Evolutionary conservation across 2,797 vertebrate genomes (phyloP).

Genomic region (Salmo trutta): DNA sequence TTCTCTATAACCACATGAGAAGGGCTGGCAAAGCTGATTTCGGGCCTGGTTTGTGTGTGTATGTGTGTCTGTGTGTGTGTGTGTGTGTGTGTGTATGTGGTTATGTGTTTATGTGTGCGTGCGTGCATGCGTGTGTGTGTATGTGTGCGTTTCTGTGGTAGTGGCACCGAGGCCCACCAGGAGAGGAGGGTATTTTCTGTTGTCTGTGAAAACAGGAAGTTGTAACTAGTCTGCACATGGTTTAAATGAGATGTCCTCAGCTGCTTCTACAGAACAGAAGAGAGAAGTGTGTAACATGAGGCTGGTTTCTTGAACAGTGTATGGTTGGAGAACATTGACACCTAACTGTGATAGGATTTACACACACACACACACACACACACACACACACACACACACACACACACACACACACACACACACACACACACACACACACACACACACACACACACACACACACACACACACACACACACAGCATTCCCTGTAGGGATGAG

Average conservation of each 20-base stretch:
- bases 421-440: no score
- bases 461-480: slow-evolving; percentile 55
- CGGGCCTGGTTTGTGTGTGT: slow-evolving; percentile 50
- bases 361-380: no score
- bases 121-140: no score
- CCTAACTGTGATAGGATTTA: background rate
- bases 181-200: slow-evolving; percentile 60
- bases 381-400: no score
- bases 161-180: slow-evolving; percentile 20
- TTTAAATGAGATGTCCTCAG: slow-evolving; percentile 58
- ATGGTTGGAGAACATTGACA: no score
- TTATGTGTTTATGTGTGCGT: background rate
- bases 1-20: slow-evolving; percentile 71
- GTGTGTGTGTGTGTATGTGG: background rate
- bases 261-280: slow-evolving; percentile 28
- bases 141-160: no score
- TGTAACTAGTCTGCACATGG: slow-evolving; percentile 70
- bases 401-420: no score
- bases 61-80: background rate
- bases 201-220: slow-evolving; percentile 77
- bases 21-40: slow-evolving; percentile 60
- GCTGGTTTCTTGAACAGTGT: no score
- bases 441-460: background rate
- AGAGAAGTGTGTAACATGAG: background rate
- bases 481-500: background rate